Conservation (phyloP, 2,888 invertebrate genomes). For the Arrhopalites spinosus region DNA sequence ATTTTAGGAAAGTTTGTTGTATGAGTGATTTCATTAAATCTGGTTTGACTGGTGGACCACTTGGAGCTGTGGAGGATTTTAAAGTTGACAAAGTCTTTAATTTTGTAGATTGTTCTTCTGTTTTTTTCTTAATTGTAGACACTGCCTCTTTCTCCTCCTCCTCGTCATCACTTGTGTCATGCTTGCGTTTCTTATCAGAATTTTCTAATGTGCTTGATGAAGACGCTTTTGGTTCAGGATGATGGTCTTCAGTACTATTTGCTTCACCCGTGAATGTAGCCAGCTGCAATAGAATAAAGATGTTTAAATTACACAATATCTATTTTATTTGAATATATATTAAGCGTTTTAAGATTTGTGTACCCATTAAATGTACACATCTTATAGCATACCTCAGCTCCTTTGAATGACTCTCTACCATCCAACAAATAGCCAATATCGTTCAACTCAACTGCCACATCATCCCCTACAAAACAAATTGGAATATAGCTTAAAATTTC, state of each 20-base stretch:
- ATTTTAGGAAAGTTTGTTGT: conserved; percentile 10
- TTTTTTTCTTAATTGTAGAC: not conserved
- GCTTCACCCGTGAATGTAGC: not conserved
- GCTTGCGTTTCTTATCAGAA: not conserved
- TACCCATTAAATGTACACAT: no score
- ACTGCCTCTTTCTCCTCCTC: no score
- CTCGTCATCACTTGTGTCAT: no score
- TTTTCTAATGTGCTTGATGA: not conserved
- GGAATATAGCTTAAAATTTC: no score
- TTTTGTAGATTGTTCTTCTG: not conserved
- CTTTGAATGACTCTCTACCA: conserved; percentile 6
- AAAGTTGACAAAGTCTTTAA: not conserved
- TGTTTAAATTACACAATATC: not conserved
- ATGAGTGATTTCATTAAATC: conserved; percentile 1
- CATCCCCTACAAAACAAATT: not conserved
- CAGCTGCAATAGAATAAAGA: not conserved
- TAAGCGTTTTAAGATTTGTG: no score
- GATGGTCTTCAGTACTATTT: not conserved
- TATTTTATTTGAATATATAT: no score
- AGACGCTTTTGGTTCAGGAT: not conserved
- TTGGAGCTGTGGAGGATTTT: not conserved
- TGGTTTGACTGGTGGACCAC: not conserved
- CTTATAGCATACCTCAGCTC: conserved; percentile 15
- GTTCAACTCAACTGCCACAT: conserved; percentile 16
- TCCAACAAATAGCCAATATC: conserved; percentile 24